phyloP scores from a whole-genome alignment of 2,113 vertebrate genomes.

The Saccopteryx leptura region DNA sequence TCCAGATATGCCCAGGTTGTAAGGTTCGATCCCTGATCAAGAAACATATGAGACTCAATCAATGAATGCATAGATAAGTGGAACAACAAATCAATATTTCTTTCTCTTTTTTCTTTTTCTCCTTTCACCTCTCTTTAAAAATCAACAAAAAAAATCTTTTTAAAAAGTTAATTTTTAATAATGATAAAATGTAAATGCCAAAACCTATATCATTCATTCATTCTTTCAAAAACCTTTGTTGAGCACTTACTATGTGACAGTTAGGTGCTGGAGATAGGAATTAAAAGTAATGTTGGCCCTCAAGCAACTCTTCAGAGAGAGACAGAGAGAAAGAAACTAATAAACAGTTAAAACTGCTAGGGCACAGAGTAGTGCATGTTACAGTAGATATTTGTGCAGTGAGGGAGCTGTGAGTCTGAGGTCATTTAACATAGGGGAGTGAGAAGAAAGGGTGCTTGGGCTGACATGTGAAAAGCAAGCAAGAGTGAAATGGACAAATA shows the following conservation, averaged over 20 bases:
- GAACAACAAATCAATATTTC: no score
- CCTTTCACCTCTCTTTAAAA: no score
- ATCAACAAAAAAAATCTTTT: no score
- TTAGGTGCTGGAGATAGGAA: neutral
- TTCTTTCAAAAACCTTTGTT: constrained; percentile 38
- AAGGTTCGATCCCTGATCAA: no score
- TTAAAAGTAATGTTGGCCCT: neutral
- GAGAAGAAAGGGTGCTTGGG: neutral
- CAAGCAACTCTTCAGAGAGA: neutral
- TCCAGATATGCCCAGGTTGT: no score
- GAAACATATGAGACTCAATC: no score
- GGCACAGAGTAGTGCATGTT: fast-evolving
- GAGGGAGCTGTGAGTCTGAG: neutral
- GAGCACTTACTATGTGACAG: neutral
- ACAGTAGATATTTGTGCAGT: no score
- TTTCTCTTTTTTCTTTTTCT: no score
- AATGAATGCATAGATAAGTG: no score
- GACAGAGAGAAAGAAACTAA: neutral
- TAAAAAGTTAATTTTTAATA: constrained; percentile 12
- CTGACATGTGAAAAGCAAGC: neutral
- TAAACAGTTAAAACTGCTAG: neutral
- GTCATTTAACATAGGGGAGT: fast-evolving
- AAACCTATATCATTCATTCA: neutral
- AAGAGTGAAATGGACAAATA: neutral
- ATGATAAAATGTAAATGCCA: neutral